Evolutionary conservation across 2,888 invertebrate species (phyloP), one percentile per base, ranked within the genome.

Genomic region (Platycheirus albimanus): DNA sequence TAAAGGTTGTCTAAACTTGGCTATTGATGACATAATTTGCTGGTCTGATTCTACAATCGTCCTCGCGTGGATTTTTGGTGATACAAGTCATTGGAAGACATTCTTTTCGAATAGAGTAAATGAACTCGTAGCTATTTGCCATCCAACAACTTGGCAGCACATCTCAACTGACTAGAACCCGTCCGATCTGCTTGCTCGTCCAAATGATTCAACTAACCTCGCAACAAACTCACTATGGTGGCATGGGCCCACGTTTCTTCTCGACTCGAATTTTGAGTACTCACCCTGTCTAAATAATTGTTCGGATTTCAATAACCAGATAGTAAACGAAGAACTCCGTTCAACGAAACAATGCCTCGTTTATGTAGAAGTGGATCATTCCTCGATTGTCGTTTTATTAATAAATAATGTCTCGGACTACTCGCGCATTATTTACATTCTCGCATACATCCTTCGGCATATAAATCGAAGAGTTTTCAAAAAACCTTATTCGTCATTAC

Each of bases 191-290:
- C 15, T 43, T 6, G 17, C 52, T 5, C 33, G 52, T 13, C 13
- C 17, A 33, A 33, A 33, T 17, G 33, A 33, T 52, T 13, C 52
- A 52, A 6, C 52, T 13, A 17, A 1, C 8, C 17, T 52, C 15
- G 4, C 24, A 10, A 10, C 8, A 24, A 49, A 49, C n/a, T 10
- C 24, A 10, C 28, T 52, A 33, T 52, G 33, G 52, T 52, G 33
- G 33, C 33, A 33, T 28, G 52, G 33, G 2, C 52, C 52, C 33
- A 11, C 11, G 24, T 52, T 52, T 15, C 15, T 51, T 51, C 30
- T 51, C 28, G 20, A 49, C 13, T 51, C 1, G 70, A 72, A 0
- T 71, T 19, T 66, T 85, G 61, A 78, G 78, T n/a, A 54, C 74
- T 1, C 74, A 52, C 45, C n/a, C 15, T 61, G 6, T 61, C 15